phyloP scores from a whole-genome alignment of 2,888 invertebrate genomes.

The Dynastes grantii region DNA sequence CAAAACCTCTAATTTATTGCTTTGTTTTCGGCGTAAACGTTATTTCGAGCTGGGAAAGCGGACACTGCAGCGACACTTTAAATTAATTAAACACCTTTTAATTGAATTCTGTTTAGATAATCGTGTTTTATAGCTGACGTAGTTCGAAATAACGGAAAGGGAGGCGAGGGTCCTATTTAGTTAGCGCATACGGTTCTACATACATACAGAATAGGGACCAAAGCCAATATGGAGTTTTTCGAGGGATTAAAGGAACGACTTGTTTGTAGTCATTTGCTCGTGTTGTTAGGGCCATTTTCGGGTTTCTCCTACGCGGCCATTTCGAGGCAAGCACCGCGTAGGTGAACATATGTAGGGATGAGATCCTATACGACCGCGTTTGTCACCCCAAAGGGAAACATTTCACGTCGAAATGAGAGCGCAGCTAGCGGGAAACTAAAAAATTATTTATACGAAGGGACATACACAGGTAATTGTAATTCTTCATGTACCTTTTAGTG shows the following conservation, averaged over 20 bases:
- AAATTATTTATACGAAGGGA: slow-evolving; percentile 11
- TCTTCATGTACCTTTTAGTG: too few relatives aligned
- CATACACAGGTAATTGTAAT: not conserved
- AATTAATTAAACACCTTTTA: slow-evolving; percentile 42
- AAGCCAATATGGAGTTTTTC: slow-evolving; percentile 33
- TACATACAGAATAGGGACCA: not conserved
- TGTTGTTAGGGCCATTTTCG: slow-evolving; percentile 37
- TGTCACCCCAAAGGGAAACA: slow-evolving; percentile 17
- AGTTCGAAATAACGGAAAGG: slow-evolving; percentile 19
- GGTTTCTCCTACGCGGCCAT: not conserved
- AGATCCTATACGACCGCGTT: not conserved
- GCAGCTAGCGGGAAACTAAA: slow-evolving; percentile 16
- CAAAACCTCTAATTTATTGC: not conserved
- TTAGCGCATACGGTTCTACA: slow-evolving; percentile 1
- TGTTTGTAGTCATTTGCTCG: slow-evolving; percentile 43
- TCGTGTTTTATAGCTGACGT: slow-evolving; percentile 39
- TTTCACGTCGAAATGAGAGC: slow-evolving; percentile 7
- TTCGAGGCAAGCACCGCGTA: slow-evolving; percentile 5
- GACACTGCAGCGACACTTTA: slow-evolving; percentile 17
- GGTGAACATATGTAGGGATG: not conserved
- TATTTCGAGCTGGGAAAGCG: not conserved
- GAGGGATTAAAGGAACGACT: slow-evolving; percentile 42
- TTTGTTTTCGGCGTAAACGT: slow-evolving; percentile 14
- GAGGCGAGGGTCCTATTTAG: slow-evolving; percentile 26
- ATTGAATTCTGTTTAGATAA: slow-evolving; percentile 43